Evolutionary conservation across 2,888 invertebrate species (phyloP), one percentile per base, ranked within the genome.

Genomic region (Meteorus cinctellus): DNA sequence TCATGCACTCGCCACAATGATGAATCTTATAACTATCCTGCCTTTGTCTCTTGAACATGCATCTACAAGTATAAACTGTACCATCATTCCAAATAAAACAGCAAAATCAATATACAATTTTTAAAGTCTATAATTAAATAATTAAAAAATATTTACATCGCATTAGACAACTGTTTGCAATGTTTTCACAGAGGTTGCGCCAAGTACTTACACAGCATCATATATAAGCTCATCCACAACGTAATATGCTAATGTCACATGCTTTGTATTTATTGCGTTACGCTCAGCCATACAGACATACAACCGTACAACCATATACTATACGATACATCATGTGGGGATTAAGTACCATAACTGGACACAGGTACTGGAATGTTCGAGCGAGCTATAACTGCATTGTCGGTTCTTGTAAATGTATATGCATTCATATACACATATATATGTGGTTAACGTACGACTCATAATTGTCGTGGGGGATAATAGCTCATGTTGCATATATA

Each of bases 261-360:
- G 60, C 66, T 55, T 68, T 76, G 45, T 76, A 69, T 76, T 68
- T 72, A 73, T 76, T 76, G 65, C 72, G 51, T 72, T 76, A 55
- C 55, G n/a, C 36, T 34, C 29, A 24, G 2, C 65, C 51, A 34
- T 66, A 34, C 27, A 75, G 29, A 72, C 29, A 70, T 24, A 66
- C 72, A 68, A 72, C 59, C 48, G 31, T 75, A 71, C 55, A 65
- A 65, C 72, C 31, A 27, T 27, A 16, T 60, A 60, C 60, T 8
- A 71, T 63, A 34, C 67, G 29, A 62, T 67, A 60, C 48, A 72
- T 67, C 67, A 72, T 29, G 48, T 60, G 31, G 27, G 72, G 67
- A 75, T 75, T 72, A 72, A 75, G 67, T 68, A 66, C 75, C 72
- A 75, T 71, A 75, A 75, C 75, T 75, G 75, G 66, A 71, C 75